Conservation (phyloP, 2,113 vertebrate species). For the Turnix velox region DNA sequence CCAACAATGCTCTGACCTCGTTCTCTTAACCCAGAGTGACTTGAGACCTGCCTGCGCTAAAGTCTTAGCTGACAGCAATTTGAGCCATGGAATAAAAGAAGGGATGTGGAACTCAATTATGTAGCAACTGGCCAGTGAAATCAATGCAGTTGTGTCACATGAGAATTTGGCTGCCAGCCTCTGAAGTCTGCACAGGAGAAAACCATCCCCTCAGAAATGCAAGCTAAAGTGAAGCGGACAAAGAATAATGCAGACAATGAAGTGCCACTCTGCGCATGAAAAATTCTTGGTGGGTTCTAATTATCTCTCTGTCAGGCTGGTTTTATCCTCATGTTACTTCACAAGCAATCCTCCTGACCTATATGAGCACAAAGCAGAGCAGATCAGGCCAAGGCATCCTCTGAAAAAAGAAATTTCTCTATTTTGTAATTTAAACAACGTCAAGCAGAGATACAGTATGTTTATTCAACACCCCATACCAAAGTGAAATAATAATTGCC, state of each 20-base stretch:
- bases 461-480: not conserved
- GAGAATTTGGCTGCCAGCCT: constrained; percentile 24
- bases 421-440: not conserved
- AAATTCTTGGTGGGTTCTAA: not conserved
- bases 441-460: rapidly evolving
- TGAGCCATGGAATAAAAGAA: not conserved
- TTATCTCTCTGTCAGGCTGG: not conserved
- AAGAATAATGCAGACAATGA: not conserved
- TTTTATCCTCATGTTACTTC: not conserved
- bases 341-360: not conserved
- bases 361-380: not conserved
- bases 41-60: not conserved
- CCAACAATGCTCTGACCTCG: not conserved
- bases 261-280: not conserved
- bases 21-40: not conserved
- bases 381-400: not conserved
- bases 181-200: not conserved
- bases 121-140: constrained; percentile 14
- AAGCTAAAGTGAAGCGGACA: not conserved
- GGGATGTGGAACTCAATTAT: constrained; percentile 10
- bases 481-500: not conserved
- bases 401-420: not conserved
- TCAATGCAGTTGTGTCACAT: constrained; percentile 48
- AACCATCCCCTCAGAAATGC: not conserved
- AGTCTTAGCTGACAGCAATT: constrained; percentile 16